phyloP scores from a whole-genome alignment of 2,888 invertebrate genomes.

The Brenthis daphne region DNA sequence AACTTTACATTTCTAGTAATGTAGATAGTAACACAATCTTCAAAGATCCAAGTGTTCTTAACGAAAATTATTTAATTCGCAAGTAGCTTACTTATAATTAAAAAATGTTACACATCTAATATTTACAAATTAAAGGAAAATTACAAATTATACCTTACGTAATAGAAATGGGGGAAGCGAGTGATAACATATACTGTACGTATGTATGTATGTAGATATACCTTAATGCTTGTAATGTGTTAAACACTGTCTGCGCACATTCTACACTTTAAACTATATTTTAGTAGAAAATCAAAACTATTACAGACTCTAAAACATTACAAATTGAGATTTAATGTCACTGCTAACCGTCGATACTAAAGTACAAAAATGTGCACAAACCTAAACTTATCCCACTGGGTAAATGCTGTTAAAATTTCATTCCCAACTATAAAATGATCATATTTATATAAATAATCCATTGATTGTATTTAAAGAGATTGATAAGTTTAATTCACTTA shows the following conservation, averaged over 20 bases:
- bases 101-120: slow-evolving; percentile 32
- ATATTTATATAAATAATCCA: too few species aligned
- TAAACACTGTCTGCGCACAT: neutral
- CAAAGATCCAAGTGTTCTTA: slow-evolving; percentile 21
- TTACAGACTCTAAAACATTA: too few species aligned
- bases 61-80: slow-evolving; percentile 18
- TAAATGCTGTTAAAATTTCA: too few species aligned
- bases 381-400: too few species aligned
- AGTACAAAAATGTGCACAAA: too few species aligned
- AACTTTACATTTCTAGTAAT: slow-evolving; percentile 23
- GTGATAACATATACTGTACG: too few species aligned
- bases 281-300: too few species aligned
- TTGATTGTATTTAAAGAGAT: too few species aligned
- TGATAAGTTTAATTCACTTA: too few species aligned
- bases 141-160: neutral
- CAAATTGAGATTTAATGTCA: too few species aligned
- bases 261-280: neutral
- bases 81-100: slow-evolving; percentile 25
- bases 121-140: slow-evolving; percentile 40
- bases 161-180: neutral
- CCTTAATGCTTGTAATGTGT: slow-evolving; percentile 2
- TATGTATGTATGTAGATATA: neutral
- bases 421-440: too few species aligned
- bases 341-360: too few species aligned
- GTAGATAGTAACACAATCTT: slow-evolving; percentile 21